Conservation (phyloP, 1,140 invertebrate species). For the Drosophila kepulauana region DNA sequence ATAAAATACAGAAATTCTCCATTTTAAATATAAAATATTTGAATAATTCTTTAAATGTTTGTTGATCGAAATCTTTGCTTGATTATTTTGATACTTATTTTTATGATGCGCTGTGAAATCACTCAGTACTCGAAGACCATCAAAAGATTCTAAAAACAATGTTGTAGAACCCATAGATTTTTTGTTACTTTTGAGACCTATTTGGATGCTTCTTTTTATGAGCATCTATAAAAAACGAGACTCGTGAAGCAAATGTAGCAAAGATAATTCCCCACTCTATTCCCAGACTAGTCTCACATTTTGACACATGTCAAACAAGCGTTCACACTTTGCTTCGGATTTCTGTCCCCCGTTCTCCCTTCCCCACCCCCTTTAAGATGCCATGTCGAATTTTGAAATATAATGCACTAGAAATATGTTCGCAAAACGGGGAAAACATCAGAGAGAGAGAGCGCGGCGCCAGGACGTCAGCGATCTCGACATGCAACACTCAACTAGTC, state of each 20-base stretch:
- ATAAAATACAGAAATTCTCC: too few relatives aligned
- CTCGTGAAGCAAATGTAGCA: not conserved
- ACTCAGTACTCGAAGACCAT: not conserved
- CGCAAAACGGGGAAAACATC: constrained; percentile 59
- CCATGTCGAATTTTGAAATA: constrained; percentile 12
- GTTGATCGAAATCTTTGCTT: not conserved
- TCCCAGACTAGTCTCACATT: constrained; percentile 1
- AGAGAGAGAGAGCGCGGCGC: constrained; percentile 23
- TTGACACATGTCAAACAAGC: constrained; percentile 66
- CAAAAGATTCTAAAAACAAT: not conserved
- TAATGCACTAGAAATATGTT: constrained; percentile 23
- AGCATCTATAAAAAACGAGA: constrained; percentile 13
- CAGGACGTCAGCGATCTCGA: constrained; percentile 20
- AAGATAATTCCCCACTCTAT: not conserved
- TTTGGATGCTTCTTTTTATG: constrained; percentile 3
- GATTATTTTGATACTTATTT: too few relatives aligned
- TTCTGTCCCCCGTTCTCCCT: not conserved
- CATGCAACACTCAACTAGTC: not conserved
- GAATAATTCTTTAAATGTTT: not conserved
- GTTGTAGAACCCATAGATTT: not conserved
- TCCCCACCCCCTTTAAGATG: too few relatives aligned
- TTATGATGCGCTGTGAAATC: not conserved
- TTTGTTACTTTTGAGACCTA: not conserved
- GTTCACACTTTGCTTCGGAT: constrained; percentile 56
- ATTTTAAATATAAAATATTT: not conserved